Evolutionary conservation across 2,888 invertebrate genomes (phyloP).

Genomic region (Margaritifera margaritifera): DNA sequence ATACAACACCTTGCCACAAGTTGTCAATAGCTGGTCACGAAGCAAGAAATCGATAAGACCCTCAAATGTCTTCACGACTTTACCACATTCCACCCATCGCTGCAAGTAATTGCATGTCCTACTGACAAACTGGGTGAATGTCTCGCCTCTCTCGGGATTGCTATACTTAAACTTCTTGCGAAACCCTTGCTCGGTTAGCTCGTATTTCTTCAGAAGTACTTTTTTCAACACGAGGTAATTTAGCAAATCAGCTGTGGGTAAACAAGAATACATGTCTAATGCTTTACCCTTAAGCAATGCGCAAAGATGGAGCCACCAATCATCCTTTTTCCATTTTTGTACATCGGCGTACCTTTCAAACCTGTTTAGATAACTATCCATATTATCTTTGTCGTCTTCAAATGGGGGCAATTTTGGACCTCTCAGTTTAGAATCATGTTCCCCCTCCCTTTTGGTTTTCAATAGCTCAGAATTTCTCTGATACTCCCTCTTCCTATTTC

Average conservation of each 20-base stretch:
- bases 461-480: too few relatives aligned
- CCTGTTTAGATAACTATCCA: not conserved
- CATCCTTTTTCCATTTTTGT: not conserved
- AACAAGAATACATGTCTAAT: not conserved
- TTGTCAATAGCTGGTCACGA: too few relatives aligned
- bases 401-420: not conserved
- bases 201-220: not conserved
- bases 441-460: too few relatives aligned
- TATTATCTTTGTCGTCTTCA: conserved; percentile 1
- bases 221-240: not conserved
- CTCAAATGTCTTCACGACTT: too few relatives aligned
- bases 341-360: not conserved
- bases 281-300: conserved; percentile 3
- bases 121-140: not conserved
- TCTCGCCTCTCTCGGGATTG: not conserved
- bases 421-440: not conserved
- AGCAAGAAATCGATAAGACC: too few relatives aligned
- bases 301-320: not conserved
- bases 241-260: not conserved
- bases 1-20: too few relatives aligned
- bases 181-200: not conserved
- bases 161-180: not conserved
- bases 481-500: too few relatives aligned
- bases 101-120: not conserved
- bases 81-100: too few relatives aligned